Evolutionary conservation across 1,140 invertebrate species (phyloP).

Genomic region (Neodiprion pinetum): DNA sequence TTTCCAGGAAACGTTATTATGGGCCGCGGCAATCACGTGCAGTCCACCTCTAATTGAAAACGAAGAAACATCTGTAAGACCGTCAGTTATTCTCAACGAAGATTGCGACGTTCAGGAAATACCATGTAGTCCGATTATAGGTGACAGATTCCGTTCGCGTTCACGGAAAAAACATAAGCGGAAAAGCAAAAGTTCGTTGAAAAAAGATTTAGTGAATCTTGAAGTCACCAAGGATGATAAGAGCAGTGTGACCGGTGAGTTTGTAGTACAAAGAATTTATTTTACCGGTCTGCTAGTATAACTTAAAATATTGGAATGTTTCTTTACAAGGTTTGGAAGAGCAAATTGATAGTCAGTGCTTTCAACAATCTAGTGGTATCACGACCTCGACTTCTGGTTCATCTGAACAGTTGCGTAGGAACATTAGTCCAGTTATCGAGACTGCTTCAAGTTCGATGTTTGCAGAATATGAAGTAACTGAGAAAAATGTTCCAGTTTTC

Average conservation of each 20-base stretch:
- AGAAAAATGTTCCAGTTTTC: not conserved
- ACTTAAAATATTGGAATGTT: not conserved
- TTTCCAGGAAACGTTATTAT: conserved; percentile 17
- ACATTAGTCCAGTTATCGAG: not conserved
- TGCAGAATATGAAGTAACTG: not conserved
- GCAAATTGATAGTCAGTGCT: not conserved
- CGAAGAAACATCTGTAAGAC: not conserved
- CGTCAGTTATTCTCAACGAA: not conserved
- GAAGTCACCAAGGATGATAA: not conserved
- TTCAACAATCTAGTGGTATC: not conserved
- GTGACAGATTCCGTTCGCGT: not conserved
- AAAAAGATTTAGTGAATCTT: not conserved
- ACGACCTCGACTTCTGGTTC: not conserved
- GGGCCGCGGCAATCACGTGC: not conserved
- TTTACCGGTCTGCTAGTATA: too few relatives aligned
- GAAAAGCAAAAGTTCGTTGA: not conserved
- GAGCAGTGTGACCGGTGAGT: too few relatives aligned
- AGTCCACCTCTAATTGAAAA: not conserved
- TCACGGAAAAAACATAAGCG: not conserved
- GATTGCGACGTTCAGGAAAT: not conserved
- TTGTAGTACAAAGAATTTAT: too few relatives aligned
- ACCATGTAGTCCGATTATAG: not conserved
- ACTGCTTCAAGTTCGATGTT: not conserved
- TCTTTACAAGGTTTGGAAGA: not conserved
- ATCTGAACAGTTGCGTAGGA: not conserved